These are phyloP conservation scores for Augochlora pura DNA, from an alignment of 1,140 invertebrate genomes.

Conservation along the genomic window DNA sequence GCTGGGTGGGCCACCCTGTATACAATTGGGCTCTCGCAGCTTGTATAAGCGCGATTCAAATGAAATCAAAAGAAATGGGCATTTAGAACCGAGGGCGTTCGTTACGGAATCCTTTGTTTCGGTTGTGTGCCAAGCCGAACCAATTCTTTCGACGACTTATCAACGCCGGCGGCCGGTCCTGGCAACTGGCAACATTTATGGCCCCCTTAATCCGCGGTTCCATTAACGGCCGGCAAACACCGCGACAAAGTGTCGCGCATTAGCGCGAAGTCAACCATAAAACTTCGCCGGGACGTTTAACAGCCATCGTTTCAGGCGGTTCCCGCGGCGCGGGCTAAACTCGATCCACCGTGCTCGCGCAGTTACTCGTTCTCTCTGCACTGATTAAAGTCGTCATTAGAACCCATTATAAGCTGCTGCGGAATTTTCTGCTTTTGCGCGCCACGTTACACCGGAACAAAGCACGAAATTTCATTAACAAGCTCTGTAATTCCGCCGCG, in stretches of 20 bases:
- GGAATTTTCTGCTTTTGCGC: constrained; percentile 39
- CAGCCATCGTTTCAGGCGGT: constrained; percentile 46
- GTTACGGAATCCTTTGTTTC: too few relatives aligned
- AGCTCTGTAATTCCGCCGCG: constrained; percentile 29
- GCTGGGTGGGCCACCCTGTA: too few relatives aligned
- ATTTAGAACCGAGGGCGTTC: too few relatives aligned
- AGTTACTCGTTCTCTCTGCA: background rate
- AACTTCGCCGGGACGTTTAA: constrained; percentile 59
- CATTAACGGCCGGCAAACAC: constrained; percentile 58
- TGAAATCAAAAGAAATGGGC: too few relatives aligned
- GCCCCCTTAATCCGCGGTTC: constrained; percentile 64
- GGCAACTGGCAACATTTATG: constrained; percentile 60
- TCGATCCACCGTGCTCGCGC: background rate
- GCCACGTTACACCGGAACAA: background rate
- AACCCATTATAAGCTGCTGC: constrained; percentile 35
- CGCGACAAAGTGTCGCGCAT: constrained; percentile 59
- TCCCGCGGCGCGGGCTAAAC: constrained; percentile 10
- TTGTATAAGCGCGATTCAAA: too few relatives aligned
- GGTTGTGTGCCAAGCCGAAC: constrained; percentile 20
- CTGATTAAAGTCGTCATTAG: constrained; percentile 54
- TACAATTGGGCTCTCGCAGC: too few relatives aligned
- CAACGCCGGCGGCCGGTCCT: constrained; percentile 56
- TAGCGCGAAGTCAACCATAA: constrained; percentile 62
- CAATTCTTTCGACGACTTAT: constrained; percentile 56
- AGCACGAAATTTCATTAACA: constrained; percentile 44